These are phyloP conservation scores for Capitulum mitella DNA, from an alignment of 2,888 invertebrate genomes.

Conservation along the genomic window DNA sequence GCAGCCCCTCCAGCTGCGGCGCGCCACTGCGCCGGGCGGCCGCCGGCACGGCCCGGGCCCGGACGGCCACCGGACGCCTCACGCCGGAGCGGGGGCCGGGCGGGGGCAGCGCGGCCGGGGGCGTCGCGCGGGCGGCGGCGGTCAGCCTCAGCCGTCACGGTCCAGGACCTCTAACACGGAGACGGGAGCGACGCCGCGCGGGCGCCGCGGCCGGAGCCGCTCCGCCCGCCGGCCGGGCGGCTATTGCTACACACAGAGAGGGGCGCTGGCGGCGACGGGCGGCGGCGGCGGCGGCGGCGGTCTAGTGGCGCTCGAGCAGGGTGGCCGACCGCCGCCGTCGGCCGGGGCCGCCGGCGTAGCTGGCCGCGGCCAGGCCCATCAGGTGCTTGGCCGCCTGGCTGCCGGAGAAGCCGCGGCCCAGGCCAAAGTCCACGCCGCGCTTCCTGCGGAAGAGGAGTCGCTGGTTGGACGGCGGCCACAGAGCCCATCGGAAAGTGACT, in stretches of 20 bases:
- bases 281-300: not conserved
- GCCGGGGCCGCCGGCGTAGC: constrained; percentile 80
- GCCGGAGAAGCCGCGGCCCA: constrained; percentile 80
- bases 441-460: constrained; percentile 62
- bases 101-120: not conserved
- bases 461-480: too few species aligned
- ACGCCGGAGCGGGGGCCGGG: too few species aligned
- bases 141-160: not conserved
- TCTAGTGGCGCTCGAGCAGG: not conserved
- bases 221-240: not conserved
- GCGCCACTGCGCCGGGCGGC: not conserved
- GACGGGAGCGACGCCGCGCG: not conserved
- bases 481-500: too few species aligned
- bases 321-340: constrained; percentile 60
- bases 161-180: too few species aligned
- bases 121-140: not conserved
- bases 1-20: too few species aligned
- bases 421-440: constrained; percentile 76
- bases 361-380: constrained; percentile 75
- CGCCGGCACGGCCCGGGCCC: not conserved
- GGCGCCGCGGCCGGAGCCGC: not conserved
- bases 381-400: constrained; percentile 84
- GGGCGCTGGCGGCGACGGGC: not conserved
- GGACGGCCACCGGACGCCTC: not conserved
- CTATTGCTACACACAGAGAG: constrained; percentile 2